phyloP scores from a whole-genome alignment of 2,797 vertebrate genomes.

The Arrhamphus sclerolepis region DNA sequence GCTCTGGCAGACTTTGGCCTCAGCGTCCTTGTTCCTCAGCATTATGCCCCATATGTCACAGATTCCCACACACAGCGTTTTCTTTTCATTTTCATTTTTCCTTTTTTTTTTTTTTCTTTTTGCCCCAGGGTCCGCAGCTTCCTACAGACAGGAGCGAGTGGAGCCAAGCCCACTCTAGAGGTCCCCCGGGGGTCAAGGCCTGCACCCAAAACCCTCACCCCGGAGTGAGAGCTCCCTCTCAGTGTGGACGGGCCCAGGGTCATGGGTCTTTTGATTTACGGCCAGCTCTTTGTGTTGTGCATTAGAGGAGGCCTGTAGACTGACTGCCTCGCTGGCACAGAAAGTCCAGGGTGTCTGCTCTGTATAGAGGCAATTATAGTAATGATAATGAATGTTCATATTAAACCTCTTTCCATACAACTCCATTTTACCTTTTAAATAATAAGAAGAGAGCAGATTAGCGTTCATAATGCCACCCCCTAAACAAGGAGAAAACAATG shows the following conservation, averaged over 20 bases:
- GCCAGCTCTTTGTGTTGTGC: conserved; percentile 63
- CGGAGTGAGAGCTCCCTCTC: conserved; percentile 70
- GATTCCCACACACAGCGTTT: conserved; percentile 83
- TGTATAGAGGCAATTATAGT: conserved; percentile 67
- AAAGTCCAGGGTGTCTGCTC: conserved; percentile 60
- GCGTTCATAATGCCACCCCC: conserved; percentile 30
- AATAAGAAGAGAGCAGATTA: conserved; percentile 45
- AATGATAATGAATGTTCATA: conserved; percentile 69
- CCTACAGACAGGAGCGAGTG: conserved; percentile 66
- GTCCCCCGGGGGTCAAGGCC: conserved; percentile 76
- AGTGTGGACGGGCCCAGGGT: conserved; percentile 67
- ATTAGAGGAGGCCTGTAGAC: conserved; percentile 55
- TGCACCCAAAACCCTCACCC: conserved; percentile 58
- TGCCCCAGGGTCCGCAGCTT: conserved; percentile 61
- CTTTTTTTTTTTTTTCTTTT: conserved; percentile 25
- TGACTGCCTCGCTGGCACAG: conserved; percentile 45
- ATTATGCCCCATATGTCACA: conserved; percentile 72
- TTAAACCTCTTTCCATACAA: conserved; percentile 58
- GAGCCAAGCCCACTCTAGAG: conserved; percentile 68
- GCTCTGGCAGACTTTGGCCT: conserved; percentile 35
- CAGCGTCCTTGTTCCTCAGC: conserved; percentile 43
- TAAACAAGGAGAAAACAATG: conserved; percentile 62
- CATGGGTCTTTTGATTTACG: conserved; percentile 78
- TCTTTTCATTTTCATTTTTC: conserved; percentile 4
- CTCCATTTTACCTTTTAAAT: conserved; percentile 50